Evolutionary conservation across 2,888 invertebrate species (phyloP), one percentile per base, ranked within the genome.

Genomic region (Apodemia hepburni): DNA sequence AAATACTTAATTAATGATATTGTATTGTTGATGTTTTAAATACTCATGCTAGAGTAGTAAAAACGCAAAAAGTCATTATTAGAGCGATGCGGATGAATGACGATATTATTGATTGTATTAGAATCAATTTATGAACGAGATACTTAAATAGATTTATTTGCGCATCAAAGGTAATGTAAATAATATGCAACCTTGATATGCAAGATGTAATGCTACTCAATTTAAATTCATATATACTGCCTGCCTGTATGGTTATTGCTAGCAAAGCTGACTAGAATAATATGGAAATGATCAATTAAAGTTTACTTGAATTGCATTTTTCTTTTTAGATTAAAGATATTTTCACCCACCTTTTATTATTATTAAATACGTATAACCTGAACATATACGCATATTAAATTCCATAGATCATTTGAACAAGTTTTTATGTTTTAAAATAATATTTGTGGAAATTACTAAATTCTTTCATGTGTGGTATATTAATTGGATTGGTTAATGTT

Each of bases 1-100:
- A 27, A 42, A 45, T 61, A 58, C 58, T 47, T 62, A 62, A 58
- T 58, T 62, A 57, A 58, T 22, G 9, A 61, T 58, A 45, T 58
- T 61, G 58, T 57, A 47, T 61, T 57, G 47, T 47, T 58, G 33
- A 42, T 42, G 42, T 12, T 42, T 42, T 15, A 27, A 61, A 61
- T 61, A 61, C 61, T 61, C 61, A 61, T 61, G 15, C 57, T 61
- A 58, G 58, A 61, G 42, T 61, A 61, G 61, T 42, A 42, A 58
- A 45, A 47, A 61, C 58, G 61, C 61, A 61, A 42, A 42, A 38
- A 38, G 12, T 59, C 58, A 61, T 42, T 38, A 38, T 38, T 42
- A 42, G 42, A 42, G 42, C 5, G 42, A 58, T 29, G 58, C 45
- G 51, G 4, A 22, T 51, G 49, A 9, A 51, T 51, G 51, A 51